These are phyloP conservation scores for Drosophila kanekoi DNA, from an alignment of 2,888 invertebrate genomes.

Conservation along the genomic window DNA sequence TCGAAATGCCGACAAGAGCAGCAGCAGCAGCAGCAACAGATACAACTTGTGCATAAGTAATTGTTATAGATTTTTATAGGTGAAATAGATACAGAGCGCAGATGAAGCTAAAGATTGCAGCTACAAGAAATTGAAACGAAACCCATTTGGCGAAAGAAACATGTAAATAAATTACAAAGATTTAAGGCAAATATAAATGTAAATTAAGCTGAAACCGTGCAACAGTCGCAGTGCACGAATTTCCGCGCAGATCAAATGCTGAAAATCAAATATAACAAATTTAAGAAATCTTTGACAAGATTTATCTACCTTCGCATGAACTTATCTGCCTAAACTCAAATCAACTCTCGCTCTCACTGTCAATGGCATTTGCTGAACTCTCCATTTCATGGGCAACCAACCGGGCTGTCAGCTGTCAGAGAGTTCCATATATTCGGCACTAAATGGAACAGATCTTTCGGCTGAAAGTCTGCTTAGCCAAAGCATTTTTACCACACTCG, in stretches of 20 bases:
- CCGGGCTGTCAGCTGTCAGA: slow-evolving; percentile 30
- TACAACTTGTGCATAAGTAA: slow-evolving; percentile 29
- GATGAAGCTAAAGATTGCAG: background rate
- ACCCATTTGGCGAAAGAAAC: too few species aligned
- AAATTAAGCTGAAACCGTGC: background rate
- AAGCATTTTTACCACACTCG: slow-evolving; percentile 32
- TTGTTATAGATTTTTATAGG: slow-evolving; percentile 40
- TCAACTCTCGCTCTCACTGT: slow-evolving; percentile 22
- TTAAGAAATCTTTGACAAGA: slow-evolving; percentile 7
- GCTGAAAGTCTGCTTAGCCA: slow-evolving; percentile 18
- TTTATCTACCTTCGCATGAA: slow-evolving; percentile 3
- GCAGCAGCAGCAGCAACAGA: slow-evolving; percentile 1
- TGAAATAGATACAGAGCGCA: slow-evolving; percentile 12
- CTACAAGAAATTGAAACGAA: background rate
- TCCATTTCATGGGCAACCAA: slow-evolving; percentile 17
- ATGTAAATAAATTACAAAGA: slow-evolving; percentile 1
- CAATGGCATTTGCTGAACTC: slow-evolving; percentile 8
- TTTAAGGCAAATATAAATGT: background rate
- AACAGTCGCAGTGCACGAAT: too few species aligned
- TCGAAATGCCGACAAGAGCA: slow-evolving; percentile 25
- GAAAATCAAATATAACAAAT: too few species aligned
- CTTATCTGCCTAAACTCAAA: background rate
- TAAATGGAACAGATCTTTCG: slow-evolving; percentile 17
- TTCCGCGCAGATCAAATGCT: too few species aligned
- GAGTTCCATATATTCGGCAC: slow-evolving; percentile 17